Evolutionary conservation across 2,888 invertebrate genomes (phyloP).

Genomic region (Branchellion lobata): DNA sequence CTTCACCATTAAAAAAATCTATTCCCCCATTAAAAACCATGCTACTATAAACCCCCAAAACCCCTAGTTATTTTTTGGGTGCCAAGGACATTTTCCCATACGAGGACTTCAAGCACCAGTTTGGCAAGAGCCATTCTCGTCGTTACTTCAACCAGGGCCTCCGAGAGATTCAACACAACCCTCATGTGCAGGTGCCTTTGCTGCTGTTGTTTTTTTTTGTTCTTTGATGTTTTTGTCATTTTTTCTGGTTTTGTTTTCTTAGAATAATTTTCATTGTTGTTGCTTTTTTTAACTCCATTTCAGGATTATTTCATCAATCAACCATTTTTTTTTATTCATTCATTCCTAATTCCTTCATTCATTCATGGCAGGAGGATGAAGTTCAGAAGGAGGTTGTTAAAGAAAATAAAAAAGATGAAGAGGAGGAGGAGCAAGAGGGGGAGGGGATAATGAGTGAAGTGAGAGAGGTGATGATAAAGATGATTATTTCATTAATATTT

Average conservation of each 20-base stretch:
- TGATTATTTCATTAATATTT: too few relatives aligned
- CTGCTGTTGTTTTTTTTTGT: too few relatives aligned
- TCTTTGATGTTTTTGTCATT: constrained; percentile 42
- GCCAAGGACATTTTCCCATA: constrained; percentile 83
- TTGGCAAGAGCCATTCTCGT: constrained; percentile 76
- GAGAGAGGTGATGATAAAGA: too few relatives aligned
- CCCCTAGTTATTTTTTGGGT: constrained; percentile 71
- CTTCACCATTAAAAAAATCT: too few relatives aligned
- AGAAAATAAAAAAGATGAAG: too few relatives aligned
- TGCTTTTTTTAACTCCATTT: not conserved
- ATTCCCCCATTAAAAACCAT: too few relatives aligned
- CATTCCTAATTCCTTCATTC: not conserved
- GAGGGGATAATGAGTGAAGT: too few relatives aligned
- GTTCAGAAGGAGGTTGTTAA: too few relatives aligned
- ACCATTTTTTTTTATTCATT: not conserved
- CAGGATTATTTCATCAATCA: not conserved
- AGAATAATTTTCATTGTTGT: not conserved
- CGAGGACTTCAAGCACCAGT: constrained; percentile 76
- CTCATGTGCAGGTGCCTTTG: not conserved
- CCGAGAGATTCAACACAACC: constrained; percentile 70
- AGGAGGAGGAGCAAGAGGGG: too few relatives aligned
- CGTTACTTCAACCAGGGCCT: constrained; percentile 82
- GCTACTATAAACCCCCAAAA: too few relatives aligned
- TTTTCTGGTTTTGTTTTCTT: not conserved
- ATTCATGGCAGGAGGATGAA: too few relatives aligned